These are phyloP conservation scores for Cheiracanthium punctorium DNA, from an alignment of 2,888 invertebrate species.

Conservation along the genomic window DNA sequence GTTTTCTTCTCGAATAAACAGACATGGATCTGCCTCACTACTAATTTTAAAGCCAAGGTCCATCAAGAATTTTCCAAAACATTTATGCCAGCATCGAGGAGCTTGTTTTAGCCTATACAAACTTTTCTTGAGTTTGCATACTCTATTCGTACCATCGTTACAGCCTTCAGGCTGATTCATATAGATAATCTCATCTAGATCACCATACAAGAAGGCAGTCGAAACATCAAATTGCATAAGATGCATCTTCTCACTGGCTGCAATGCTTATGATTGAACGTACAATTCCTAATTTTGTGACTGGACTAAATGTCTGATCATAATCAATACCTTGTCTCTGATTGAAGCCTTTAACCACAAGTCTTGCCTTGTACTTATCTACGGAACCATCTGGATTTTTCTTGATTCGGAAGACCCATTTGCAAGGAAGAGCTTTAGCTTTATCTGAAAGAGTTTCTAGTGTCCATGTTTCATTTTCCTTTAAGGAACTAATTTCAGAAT, in stretches of 20 bases:
- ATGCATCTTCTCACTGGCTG: conserved; percentile 22
- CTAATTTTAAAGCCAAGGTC: neutral
- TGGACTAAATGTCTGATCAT: conserved; percentile 24
- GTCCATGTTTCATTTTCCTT: conserved; percentile 6
- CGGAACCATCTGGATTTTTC: conserved; percentile 43
- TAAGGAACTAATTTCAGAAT: too few relatives aligned
- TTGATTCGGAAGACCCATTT: conserved; percentile 67
- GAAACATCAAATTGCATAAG: conserved; percentile 16
- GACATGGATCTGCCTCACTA: conserved; percentile 38
- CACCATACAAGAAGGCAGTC: neutral
- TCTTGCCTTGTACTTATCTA: neutral
- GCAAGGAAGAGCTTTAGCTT: conserved; percentile 7
- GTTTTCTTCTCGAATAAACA: conserved; percentile 1
- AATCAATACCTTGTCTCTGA: conserved; percentile 24
- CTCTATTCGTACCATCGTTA: conserved; percentile 15
- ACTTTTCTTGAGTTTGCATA: conserved; percentile 39
- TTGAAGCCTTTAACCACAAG: conserved; percentile 14
- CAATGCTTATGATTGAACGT: neutral
- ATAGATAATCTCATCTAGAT: neutral
- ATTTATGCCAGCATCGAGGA: conserved; percentile 43
- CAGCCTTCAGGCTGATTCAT: conserved; percentile 41
- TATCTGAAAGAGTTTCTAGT: neutral
- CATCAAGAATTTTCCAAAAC: neutral
- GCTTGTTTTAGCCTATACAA: conserved; percentile 66
- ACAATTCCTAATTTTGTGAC: conserved; percentile 4